Evolutionary conservation across 2,113 vertebrate species (phyloP).

Genomic region (Pongo abelii): DNA sequence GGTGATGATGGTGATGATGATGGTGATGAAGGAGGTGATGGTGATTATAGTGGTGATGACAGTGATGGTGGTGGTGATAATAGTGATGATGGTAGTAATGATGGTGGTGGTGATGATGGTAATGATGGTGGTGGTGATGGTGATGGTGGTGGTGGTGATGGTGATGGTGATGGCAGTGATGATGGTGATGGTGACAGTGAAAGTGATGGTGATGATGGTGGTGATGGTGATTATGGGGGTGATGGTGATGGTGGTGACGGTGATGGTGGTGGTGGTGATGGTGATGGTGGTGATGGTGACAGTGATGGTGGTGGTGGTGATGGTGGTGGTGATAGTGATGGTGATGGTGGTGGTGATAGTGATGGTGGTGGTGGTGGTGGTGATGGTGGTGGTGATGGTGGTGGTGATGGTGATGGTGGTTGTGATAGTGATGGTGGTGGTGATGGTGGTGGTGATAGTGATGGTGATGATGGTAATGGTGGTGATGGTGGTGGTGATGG

Average conservation of each 20-base stretch:
- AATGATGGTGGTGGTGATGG: rapidly evolving
- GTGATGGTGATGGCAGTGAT: too few relatives aligned
- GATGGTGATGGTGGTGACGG: rapidly evolving
- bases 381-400: background rate
- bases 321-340: background rate
- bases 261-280: too few relatives aligned
- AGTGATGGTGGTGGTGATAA: rapidly evolving
- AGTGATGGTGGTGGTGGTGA: background rate
- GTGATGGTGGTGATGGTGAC: too few relatives aligned
- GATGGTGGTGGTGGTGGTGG: background rate
- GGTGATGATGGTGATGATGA: rapidly evolving
- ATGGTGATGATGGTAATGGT: background rate
- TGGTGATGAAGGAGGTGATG: rapidly evolving
- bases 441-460: background rate
- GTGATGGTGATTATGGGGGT: rapidly evolving
- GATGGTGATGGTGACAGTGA: too few relatives aligned
- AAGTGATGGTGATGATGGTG: rapidly evolving
- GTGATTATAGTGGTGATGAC: rapidly evolving
- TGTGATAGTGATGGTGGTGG: background rate
- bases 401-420: too few relatives aligned
- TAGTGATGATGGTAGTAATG: rapidly evolving
- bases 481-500: rapidly evolving
- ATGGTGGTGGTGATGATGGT: rapidly evolving
- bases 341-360: background rate
- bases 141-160: rapidly evolving